Conservation (phyloP, 2,797 vertebrate species). For the Alca torda region DNA sequence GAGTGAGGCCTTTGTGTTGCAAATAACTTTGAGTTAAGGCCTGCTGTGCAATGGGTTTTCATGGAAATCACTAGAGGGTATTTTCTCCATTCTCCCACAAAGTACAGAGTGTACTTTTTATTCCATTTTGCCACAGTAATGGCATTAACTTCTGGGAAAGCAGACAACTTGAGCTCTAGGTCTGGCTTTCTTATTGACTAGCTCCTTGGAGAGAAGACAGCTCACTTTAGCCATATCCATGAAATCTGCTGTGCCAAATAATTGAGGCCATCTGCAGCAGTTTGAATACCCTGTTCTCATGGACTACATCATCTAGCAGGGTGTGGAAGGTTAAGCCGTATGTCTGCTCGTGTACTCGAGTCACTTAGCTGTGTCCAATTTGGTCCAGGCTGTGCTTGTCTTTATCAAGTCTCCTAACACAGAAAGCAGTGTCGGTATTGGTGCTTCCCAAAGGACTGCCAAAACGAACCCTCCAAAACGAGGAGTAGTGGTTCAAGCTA, state of each 20-base stretch:
- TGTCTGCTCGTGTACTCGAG: neutral
- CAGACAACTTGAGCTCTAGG: neutral
- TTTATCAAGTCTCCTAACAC: neutral
- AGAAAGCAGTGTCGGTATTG: neutral
- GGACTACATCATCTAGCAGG: neutral
- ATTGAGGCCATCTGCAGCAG: neutral
- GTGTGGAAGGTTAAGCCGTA: neutral
- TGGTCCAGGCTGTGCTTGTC: neutral
- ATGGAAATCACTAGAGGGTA: neutral
- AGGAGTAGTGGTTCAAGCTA: neutral
- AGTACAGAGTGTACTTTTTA: neutral
- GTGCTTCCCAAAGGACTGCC: neutral
- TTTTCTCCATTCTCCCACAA: neutral
- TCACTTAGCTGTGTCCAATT: neutral
- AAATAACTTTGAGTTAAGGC: neutral
- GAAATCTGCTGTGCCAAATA: neutral
- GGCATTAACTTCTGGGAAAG: conserved; percentile 31
- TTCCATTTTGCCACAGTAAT: conserved; percentile 1
- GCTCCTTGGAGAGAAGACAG: conserved; percentile 2
- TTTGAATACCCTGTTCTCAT: neutral
- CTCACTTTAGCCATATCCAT: neutral
- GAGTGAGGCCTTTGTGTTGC: neutral
- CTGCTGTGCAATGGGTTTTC: neutral
- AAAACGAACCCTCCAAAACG: neutral
- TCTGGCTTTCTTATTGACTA: neutral